Evolutionary conservation across 2,797 vertebrate genomes (phyloP), one percentile per base, ranked within the genome.

Genomic region (Arremon aurantiirostris): DNA sequence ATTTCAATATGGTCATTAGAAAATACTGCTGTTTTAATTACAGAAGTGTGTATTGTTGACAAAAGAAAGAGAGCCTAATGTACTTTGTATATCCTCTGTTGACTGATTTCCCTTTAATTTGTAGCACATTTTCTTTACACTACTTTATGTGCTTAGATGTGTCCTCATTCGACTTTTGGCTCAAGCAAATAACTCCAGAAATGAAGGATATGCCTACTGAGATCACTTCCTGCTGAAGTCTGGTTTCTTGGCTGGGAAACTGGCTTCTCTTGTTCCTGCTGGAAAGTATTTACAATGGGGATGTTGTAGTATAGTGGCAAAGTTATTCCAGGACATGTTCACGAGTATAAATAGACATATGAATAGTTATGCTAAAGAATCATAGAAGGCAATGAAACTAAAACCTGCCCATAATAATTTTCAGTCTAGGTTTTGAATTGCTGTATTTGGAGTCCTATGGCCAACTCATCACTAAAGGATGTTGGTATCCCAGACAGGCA

Each of bases 211-310:
- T 93, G 92, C 89, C 87, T 95, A 46, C 94, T 97, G 96, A 97
- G 96, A 96, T 97, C 97, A 97, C 96, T 97, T 97, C 97, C 96
- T 97, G 93, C 72, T 95, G 69, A 82, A 95, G 93, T 95, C 94
- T 93, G 55, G 46, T 89, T 96, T 96, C 85, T 97, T 97, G 97
- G 97, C 96, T 86, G 89, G 56, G 35, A 96, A 96, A 97, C 95
- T 97, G 96, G 69, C 86, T 95, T 92, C 96, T 96, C 96, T 96
- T 97, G 96, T 96, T 97, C 77, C 55, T 80, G 44, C 77, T 97
- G 96, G 94, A 96, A 96, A 96, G 94, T 92, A 95, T 97, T 97
- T 96, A 97, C 96, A 97, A 97, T 96, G 92, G 87, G 82, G 93
- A 94, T 96, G 93, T 94, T 97, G 97, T 97, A 96, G 89, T 77